A percentile compares a stretch with the other conserved stretches of the same genome.
phyloP scores from a whole-genome alignment of 1,140 invertebrate species.

The Pararge aegeria region DNA sequence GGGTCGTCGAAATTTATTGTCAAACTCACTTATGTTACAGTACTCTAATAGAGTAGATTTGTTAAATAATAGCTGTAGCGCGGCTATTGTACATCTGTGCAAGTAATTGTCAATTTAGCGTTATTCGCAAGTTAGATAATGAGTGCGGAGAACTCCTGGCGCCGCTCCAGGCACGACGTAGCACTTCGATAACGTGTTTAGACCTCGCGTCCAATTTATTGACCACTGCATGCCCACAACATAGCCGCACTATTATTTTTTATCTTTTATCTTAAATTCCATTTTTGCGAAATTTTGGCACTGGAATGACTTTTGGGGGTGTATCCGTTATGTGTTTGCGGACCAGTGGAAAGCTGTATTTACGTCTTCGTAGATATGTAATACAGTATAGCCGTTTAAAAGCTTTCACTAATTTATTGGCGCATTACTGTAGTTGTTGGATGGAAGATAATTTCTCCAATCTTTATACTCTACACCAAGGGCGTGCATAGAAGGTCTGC shows the following conservation, averaged over 20 bases:
- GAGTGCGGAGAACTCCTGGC: background rate
- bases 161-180: background rate
- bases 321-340: background rate
- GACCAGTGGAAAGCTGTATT: background rate
- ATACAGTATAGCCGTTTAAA: no score
- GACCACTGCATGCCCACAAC: background rate
- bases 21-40: no score
- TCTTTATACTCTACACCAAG: no score
- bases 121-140: constrained; percentile 4
- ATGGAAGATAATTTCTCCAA: no score
- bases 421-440: no score
- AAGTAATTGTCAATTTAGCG: background rate
- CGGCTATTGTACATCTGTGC: background rate
- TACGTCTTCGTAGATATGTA: no score
- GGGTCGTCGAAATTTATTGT: no score
- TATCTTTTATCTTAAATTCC: background rate
- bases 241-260: background rate
- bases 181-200: constrained; percentile 4
- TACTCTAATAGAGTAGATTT: no score
- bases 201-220: background rate
- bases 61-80: no score
- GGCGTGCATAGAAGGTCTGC: no score
- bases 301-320: background rate
- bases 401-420: no score
- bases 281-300: background rate